Evolutionary conservation across 2,888 invertebrate genomes (phyloP).

Genomic region (Amiota communis): DNA sequence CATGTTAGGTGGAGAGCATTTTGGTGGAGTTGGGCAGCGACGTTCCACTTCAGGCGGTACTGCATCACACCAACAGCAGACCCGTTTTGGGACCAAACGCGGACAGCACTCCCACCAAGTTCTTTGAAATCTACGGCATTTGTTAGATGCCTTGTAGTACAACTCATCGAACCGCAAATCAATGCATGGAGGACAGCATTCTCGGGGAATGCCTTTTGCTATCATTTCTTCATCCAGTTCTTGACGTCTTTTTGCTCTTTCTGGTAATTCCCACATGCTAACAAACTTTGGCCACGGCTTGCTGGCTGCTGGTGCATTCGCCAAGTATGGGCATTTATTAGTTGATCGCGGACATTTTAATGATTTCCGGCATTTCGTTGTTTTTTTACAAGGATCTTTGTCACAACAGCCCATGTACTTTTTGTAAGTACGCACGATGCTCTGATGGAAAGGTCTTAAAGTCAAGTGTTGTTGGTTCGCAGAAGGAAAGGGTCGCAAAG

Average conservation of each 20-base stretch:
- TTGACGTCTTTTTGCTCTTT: not conserved
- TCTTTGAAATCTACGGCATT: slow-evolving; percentile 46
- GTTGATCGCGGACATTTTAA: not conserved
- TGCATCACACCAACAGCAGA: slow-evolving; percentile 43
- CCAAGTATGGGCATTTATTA: not conserved
- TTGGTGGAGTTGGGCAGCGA: slow-evolving; percentile 10
- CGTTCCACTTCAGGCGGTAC: slow-evolving; percentile 39
- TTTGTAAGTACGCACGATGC: not conserved
- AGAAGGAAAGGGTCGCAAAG: not conserved
- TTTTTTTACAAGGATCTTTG: not conserved
- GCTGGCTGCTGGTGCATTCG: not conserved
- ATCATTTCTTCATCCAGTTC: slow-evolving; percentile 9
- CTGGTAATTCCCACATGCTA: slow-evolving; percentile 9
- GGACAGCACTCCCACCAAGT: slow-evolving; percentile 58
- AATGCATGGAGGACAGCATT: slow-evolving; percentile 45
- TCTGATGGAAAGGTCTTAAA: not conserved
- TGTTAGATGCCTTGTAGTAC: slow-evolving; percentile 50
- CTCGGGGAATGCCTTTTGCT: slow-evolving; percentile 32
- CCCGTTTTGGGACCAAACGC: slow-evolving; percentile 39
- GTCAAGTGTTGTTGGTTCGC: not conserved
- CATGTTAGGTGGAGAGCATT: not conserved
- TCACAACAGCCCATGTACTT: not conserved
- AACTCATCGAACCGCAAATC: slow-evolving; percentile 49
- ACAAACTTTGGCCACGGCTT: not conserved
- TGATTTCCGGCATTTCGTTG: not conserved